Conservation (phyloP, 2,888 invertebrate genomes). For the Drosophila tripunctata region DNA sequence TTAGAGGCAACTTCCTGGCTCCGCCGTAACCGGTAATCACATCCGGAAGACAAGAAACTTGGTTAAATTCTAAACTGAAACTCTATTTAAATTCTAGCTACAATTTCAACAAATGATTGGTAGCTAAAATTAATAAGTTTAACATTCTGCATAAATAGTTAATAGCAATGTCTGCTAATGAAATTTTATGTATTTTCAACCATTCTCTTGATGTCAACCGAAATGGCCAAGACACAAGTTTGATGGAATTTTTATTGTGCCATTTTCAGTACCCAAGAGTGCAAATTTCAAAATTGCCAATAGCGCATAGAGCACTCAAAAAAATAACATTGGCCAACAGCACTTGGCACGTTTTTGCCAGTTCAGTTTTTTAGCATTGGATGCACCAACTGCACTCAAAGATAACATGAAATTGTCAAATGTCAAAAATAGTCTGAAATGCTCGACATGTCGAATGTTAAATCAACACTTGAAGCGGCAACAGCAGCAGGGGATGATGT, state of each 20-base stretch:
- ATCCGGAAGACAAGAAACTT: neutral
- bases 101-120: neutral
- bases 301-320: neutral
- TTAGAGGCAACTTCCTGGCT: neutral
- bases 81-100: neutral
- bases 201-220: neutral
- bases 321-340: slow-evolving; percentile 11
- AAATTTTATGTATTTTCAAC: neutral
- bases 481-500: neutral
- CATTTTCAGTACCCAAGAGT: neutral
- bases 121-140: neutral
- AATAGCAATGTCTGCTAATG: neutral
- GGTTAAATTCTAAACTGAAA: neutral
- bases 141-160: neutral
- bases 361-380: slow-evolving; percentile 4
- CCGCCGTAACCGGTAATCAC: neutral
- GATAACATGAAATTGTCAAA: slow-evolving; percentile 53
- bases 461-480: slow-evolving; percentile 19
- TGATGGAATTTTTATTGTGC: slow-evolving; percentile 1
- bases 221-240: neutral
- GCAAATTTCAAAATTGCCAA: slow-evolving; percentile 2
- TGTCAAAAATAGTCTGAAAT: slow-evolving; percentile 45
- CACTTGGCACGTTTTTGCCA: slow-evolving; percentile 19
- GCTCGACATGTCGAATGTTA: slow-evolving; percentile 33
- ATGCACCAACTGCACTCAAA: slow-evolving; percentile 14